Conservation (phyloP, 2,888 invertebrate species). For the Acleris sparsana region DNA sequence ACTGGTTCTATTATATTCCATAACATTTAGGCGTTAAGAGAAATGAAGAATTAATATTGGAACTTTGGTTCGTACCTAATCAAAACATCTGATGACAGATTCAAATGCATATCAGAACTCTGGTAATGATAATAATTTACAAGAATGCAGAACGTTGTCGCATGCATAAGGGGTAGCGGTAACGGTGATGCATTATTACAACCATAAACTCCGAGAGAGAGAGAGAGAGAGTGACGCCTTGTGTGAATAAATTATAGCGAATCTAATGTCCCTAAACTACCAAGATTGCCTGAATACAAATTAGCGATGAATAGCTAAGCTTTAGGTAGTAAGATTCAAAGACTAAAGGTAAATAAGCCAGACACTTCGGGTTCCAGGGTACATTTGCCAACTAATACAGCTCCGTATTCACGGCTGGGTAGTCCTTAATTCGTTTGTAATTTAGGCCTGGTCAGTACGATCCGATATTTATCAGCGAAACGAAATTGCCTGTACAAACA, state of each 20-base stretch:
- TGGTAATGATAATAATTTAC: neutral
- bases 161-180: conserved; percentile 9
- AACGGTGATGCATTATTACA: conserved; percentile 25
- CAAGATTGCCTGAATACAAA: conserved; percentile 31
- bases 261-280: conserved; percentile 22
- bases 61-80: no score
- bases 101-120: no score
- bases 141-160: conserved; percentile 4
- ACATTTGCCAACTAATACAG: neutral
- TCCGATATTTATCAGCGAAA: conserved; percentile 28
- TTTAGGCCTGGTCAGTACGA: conserved; percentile 13
- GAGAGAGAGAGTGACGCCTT: conserved; percentile 19
- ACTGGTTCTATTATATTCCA: neutral
- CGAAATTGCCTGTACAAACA: conserved; percentile 20
- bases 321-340: neutral
- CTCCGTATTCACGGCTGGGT: conserved; percentile 18
- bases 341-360: neutral
- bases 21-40: neutral
- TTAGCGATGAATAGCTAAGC: conserved; percentile 26
- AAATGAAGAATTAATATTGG: conserved; percentile 1
- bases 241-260: conserved; percentile 24
- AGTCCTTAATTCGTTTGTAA: conserved; percentile 27
- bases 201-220: conserved; percentile 30
- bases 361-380: neutral
- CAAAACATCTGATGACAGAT: no score